These are phyloP conservation scores for Casuarius casuarius DNA, from an alignment of 2,113 vertebrate genomes.

Conservation along the genomic window DNA sequence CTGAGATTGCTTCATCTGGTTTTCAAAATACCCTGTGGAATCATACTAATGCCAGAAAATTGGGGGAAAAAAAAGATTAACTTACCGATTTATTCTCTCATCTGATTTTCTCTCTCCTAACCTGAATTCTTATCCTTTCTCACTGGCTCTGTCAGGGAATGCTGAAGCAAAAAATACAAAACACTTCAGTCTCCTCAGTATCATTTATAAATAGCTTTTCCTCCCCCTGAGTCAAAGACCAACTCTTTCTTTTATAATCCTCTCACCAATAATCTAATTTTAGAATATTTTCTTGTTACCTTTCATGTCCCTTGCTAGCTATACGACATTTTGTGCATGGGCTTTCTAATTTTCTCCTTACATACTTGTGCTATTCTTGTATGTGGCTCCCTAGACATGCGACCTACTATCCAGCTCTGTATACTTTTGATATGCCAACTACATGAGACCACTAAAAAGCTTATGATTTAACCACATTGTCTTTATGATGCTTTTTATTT, in stretches of 20 bases:
- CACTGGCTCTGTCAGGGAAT: not conserved
- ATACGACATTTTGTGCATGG: constrained; percentile 32
- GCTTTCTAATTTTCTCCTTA: constrained; percentile 35
- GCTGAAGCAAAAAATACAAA: not conserved
- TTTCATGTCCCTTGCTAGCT: constrained; percentile 9
- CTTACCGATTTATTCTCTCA: not conserved
- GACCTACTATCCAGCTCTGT: not conserved
- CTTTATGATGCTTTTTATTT: not conserved
- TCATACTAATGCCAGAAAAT: not conserved
- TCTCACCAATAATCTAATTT: constrained; percentile 21
- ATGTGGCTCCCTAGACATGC: not conserved
- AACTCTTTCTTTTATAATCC: not conserved
- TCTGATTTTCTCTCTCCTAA: not conserved
- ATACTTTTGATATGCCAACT: not conserved
- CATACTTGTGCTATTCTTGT: constrained; percentile 4
- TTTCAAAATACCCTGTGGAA: not conserved
- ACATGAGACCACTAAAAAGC: not conserved
- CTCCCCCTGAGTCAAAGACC: not conserved
- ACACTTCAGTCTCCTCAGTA: not conserved
- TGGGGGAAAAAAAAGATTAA: not conserved
- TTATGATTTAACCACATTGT: not conserved
- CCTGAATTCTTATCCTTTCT: not conserved
- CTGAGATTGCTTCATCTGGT: not conserved
- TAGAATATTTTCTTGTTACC: constrained; percentile 29
- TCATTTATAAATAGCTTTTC: not conserved